Percentiles rank a stretch among this genome's conserved stretches.
These are phyloP conservation scores for Pseudochaenichthys georgianus DNA, from an alignment of 2,797 vertebrate species.

Conservation along the genomic window DNA sequence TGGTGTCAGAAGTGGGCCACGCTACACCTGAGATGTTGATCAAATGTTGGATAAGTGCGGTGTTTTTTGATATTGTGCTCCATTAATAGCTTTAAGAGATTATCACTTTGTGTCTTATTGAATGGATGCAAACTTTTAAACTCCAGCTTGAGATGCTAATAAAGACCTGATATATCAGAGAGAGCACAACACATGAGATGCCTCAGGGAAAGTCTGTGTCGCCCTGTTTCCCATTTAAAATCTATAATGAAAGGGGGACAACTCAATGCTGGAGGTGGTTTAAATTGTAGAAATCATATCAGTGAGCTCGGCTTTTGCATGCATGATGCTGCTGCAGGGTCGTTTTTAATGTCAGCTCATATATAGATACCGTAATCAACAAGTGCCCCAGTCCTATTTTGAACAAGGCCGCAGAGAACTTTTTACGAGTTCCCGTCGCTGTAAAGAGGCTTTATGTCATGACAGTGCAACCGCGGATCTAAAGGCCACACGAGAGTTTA, in stretches of 20 bases:
- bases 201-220: not conserved
- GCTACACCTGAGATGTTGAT: constrained; percentile 34
- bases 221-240: not conserved
- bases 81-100: constrained; percentile 34
- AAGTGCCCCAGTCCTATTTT: constrained; percentile 48
- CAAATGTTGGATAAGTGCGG: constrained; percentile 20
- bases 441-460: constrained; percentile 36
- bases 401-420: constrained; percentile 30
- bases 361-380: constrained; percentile 50
- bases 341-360: constrained; percentile 53
- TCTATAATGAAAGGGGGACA: not conserved
- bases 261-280: not conserved
- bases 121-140: constrained; percentile 1
- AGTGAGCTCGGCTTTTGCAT: constrained; percentile 22
- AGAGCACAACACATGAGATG: not conserved
- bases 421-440: constrained; percentile 39
- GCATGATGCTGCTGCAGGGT: constrained; percentile 13
- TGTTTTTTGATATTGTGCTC: constrained; percentile 48
- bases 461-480: constrained; percentile 16
- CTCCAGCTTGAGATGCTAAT: not conserved
- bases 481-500: constrained; percentile 5
- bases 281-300: not conserved
- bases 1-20: constrained; percentile 5
- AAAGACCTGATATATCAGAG: not conserved
- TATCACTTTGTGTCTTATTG: not conserved